Conservation (phyloP, 2,888 invertebrate species). For the Itoplectis maculator region DNA sequence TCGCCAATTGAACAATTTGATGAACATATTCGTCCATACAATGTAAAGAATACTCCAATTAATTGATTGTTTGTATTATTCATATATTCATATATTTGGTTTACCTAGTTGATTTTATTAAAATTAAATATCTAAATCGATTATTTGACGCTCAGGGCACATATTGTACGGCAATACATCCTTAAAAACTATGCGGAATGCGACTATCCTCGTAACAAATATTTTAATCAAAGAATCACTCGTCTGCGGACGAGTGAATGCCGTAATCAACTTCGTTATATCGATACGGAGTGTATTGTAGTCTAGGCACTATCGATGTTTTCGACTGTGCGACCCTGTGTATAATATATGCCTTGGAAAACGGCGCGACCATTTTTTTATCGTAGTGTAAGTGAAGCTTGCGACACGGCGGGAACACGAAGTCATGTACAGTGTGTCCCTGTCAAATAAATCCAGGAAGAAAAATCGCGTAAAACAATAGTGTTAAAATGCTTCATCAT, state of each 20-base stretch:
- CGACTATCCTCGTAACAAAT: background rate
- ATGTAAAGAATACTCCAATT: background rate
- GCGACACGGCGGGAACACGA: slow-evolving; percentile 23
- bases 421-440: slow-evolving; percentile 46
- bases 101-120: background rate
- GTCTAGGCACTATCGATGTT: slow-evolving; percentile 47
- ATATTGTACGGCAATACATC: background rate
- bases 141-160: background rate
- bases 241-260: slow-evolving; percentile 2
- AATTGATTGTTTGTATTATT: background rate
- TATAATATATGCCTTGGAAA: slow-evolving; percentile 50
- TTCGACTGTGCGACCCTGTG: slow-evolving; percentile 52
- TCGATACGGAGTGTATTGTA: slow-evolving; percentile 40
- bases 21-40: background rate
- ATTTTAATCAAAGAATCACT: slow-evolving; percentile 9
- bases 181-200: background rate
- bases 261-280: slow-evolving; percentile 33
- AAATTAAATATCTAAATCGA: background rate
- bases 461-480: slow-evolving; percentile 20
- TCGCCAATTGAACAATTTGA: background rate
- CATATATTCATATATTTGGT: background rate
- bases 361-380: slow-evolving; percentile 57
- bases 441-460: slow-evolving; percentile 24
- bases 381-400: slow-evolving; percentile 58
- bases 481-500: slow-evolving; percentile 28